Evolutionary conservation across 2,797 vertebrate species (phyloP), one percentile per base, ranked within the genome.

Genomic region (Labroides dimidiatus): DNA sequence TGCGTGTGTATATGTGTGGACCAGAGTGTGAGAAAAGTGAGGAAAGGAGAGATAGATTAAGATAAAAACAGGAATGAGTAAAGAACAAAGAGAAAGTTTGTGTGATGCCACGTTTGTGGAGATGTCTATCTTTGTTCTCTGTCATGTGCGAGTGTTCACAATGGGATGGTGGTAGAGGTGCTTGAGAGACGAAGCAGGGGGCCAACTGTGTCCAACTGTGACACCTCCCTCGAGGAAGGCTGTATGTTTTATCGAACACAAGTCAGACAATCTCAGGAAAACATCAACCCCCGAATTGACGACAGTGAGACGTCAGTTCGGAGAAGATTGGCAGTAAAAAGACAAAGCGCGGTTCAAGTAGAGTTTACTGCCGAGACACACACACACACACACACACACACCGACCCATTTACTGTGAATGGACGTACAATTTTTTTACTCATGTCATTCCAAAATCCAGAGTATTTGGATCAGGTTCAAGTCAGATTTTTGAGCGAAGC

Each of bases 281-380:
- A 71, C 84, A 82, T 87, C 84, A 87, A 81, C 87, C 83, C 58
- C 75, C 0, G 23, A 79, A 78, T 44, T 81, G 78, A 86, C 52
- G 69, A 82, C 79, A 61, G 72, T 14, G 45, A 56, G 53, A 47
- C 20, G 60, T 43, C 63, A 54, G 71, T 78, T 64, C 55, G 44
- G 76, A 71, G 71, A 66, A 76, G 84, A 90, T 45, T 84, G 82
- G 78, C 84, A 87, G 77, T 41, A 77, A 74, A 88, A 87, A 84
- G 81, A 83, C 72, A 64, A 72, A 67, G 55, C 33, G 61, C 27
- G 44, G 90, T 91, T 92, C 91, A 91, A 61, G 69, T 37, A 43
- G 78, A 91, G 88, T 92, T 91, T 88, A 87, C 64, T 21, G 63
- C 70, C 66, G 79, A 81, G 78, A 77, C 65, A 60, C 74, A 55